Base-by-base conservation (phyloP, 2,797 vertebrate species). In the Microctenopoma lineatum region DNA sequence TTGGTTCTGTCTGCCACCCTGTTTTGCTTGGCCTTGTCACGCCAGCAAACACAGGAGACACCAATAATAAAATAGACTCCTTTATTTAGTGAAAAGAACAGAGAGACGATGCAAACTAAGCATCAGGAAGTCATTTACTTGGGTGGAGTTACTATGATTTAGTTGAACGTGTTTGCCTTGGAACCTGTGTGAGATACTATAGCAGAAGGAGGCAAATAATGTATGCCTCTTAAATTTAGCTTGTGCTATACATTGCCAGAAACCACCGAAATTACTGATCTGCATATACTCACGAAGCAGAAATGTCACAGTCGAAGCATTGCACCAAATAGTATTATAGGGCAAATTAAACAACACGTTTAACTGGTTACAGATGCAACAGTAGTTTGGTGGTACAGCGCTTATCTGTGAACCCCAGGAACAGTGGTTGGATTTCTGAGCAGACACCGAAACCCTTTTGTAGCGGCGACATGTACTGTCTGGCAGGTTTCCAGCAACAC, bases 101-200 rank as follows among this genome's bases (percentile, higher is more conserved):
- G 12, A 56, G 54, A 67, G 69, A 81, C 52, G 10, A 73, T 64
- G 68, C 75, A 48, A 51, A 82, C 81, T 55, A 72, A 70, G 62
- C 27, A 72, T 64, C 68, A 84, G 88, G 90, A 92, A 90, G 80
- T 88, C 51, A 61, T 91, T 92, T 81, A 77, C 66, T 71, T 65
- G 84, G 84, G 87, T 70, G 66, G 67, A 86, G 77, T 51, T 1
- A 56, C 62, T 59, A 13, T 68, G 66, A 76, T 70, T 48, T 41
- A 44, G 16, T 58, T 66, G 44, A 60, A 73, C 13, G 34, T 72
- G 61, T 84, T 87, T 76, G 56, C 70, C 71, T 84, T 89, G 79
- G 80, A 84, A 45, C 18, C 46, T 32, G 45, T 0, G 0, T 3
- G 12, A 81, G 57, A 82, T 47, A 27, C 48, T 75, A 60, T 25